These are phyloP conservation scores for Oryzias sinensis DNA, from an alignment of 2,797 vertebrate species.

Conservation along the genomic window DNA sequence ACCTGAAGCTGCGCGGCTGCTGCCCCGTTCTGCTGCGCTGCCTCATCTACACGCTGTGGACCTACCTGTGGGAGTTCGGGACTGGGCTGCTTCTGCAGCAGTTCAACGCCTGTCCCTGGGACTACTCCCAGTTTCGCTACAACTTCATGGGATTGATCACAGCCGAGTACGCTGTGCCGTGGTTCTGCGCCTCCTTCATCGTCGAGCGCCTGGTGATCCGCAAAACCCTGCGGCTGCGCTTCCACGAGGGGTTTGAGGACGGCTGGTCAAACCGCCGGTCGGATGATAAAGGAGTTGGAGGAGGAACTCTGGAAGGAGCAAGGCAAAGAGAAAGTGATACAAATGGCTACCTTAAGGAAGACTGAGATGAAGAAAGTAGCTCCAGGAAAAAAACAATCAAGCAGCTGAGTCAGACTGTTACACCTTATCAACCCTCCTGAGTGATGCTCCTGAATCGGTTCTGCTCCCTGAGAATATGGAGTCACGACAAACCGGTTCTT, in stretches of 20 bases:
- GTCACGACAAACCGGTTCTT: conserved; percentile 12
- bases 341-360: conserved; percentile 88
- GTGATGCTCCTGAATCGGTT: conserved; percentile 27
- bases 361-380: conserved; percentile 40
- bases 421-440: conserved; percentile 15
- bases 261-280: conserved; percentile 58
- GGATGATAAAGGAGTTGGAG: conserved; percentile 20
- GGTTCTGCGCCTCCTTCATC: conserved; percentile 95
- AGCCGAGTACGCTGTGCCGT: conserved; percentile 95
- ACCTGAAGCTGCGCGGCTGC: conserved; percentile 84
- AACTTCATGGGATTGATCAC: conserved; percentile 98
- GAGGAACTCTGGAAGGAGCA: conserved; percentile 21
- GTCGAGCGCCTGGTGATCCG: conserved; percentile 94
- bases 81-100: conserved; percentile 92
- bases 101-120: conserved; percentile 97
- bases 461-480: background rate
- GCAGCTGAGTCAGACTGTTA: no score
- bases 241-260: conserved; percentile 83
- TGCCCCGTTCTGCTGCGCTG: conserved; percentile 90
- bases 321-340: conserved; percentile 68
- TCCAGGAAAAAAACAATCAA: background rate
- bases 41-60: conserved; percentile 97
- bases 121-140: conserved; percentile 96
- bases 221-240: conserved; percentile 91
- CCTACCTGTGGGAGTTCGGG: conserved; percentile 96